Conservation (phyloP, 2,888 invertebrate species). For the Eilema caniola region DNA sequence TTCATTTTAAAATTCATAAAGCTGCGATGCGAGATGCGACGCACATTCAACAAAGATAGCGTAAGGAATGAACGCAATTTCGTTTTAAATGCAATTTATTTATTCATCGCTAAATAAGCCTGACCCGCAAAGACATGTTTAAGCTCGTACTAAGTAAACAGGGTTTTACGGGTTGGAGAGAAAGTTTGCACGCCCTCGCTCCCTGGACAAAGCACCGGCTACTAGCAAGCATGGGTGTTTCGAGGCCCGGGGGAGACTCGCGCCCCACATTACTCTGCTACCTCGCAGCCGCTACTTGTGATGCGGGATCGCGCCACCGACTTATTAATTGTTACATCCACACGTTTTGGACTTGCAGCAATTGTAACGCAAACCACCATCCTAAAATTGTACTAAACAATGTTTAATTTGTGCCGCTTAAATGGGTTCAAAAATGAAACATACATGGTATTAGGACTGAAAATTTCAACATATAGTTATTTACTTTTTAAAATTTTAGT, state of each 20-base stretch:
- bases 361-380: constrained; percentile 40
- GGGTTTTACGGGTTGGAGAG: constrained; percentile 61
- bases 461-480: too few relatives aligned
- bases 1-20: constrained; percentile 66
- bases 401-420: too few relatives aligned
- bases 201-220: constrained; percentile 53
- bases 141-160: constrained; percentile 62
- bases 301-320: constrained; percentile 56
- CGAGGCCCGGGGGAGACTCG: constrained; percentile 32
- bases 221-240: constrained; percentile 33
- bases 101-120: constrained; percentile 69
- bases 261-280: constrained; percentile 47
- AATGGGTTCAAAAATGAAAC: too few relatives aligned
- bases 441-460: too few relatives aligned
- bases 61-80: constrained; percentile 54
- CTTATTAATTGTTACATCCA: constrained; percentile 54
- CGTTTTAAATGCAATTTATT: constrained; percentile 67
- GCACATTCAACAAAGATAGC: constrained; percentile 50
- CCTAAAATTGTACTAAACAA: not conserved
- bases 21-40: constrained; percentile 37
- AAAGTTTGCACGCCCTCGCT: constrained; percentile 64
- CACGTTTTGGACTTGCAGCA: constrained; percentile 28
- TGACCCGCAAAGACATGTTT: constrained; percentile 64
- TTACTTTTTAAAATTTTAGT: too few relatives aligned
- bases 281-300: constrained; percentile 49